Evolutionary conservation across 64 coral and sea anemone genomes (phyloP).

Genomic region (Anthopleura sola): DNA sequence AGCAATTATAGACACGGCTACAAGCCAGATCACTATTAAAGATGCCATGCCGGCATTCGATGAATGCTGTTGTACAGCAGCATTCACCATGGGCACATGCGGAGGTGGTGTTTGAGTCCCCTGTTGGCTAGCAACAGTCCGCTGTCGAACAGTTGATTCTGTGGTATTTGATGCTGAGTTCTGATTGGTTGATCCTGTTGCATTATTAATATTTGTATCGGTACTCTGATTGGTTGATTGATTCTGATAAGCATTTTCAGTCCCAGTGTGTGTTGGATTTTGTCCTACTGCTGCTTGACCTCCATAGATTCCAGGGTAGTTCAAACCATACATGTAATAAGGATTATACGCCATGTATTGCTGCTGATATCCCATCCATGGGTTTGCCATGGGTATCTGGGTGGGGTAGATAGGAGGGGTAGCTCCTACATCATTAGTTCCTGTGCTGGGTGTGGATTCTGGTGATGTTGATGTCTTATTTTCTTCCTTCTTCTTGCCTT

Average conservation of each 20-base stretch:
- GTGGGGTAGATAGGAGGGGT: background rate
- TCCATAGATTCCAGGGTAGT: background rate
- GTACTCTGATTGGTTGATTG: constrained; percentile 41
- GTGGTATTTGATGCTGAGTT: background rate
- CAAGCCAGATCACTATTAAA: constrained; percentile 44
- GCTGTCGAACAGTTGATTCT: constrained; percentile 21
- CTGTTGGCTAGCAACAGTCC: constrained; percentile 18
- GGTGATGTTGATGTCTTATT: constrained; percentile 5
- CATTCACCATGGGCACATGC: background rate
- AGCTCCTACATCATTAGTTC: background rate
- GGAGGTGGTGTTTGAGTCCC: background rate
- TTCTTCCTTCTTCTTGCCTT: constrained; percentile 39
- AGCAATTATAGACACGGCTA: constrained; percentile 45
- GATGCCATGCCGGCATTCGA: constrained; percentile 44
- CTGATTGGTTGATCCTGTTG: background rate
- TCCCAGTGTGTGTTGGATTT: background rate
- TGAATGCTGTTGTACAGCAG: constrained; percentile 1
- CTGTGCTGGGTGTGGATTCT: background rate
- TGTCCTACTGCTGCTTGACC: background rate
- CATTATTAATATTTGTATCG: background rate
- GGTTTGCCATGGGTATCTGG: background rate
- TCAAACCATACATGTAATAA: constrained; percentile 8
- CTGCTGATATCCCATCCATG: constrained; percentile 2
- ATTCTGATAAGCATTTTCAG: background rate
- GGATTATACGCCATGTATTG: constrained; percentile 21